Conservation (phyloP, 1,140 invertebrate species). For the Brachionus rotundiformis region DNA sequence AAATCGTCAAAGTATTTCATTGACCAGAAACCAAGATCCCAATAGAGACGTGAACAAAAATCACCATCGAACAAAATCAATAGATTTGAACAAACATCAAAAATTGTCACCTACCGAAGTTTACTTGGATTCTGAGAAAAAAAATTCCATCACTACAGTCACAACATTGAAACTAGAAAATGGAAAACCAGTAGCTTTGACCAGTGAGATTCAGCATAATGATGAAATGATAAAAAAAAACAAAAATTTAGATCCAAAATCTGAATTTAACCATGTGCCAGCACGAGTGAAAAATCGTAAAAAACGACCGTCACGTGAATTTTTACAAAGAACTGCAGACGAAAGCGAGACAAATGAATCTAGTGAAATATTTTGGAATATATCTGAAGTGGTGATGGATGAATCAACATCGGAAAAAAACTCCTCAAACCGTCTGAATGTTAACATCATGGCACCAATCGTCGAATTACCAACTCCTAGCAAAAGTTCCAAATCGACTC, state of each 20-base stretch:
- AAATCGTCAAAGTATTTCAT: constrained; percentile 46
- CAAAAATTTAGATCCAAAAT: neutral
- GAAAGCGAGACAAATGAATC: constrained; percentile 50
- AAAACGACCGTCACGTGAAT: constrained; percentile 45
- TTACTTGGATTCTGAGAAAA: neutral
- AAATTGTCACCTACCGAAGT: neutral
- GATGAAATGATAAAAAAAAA: neutral
- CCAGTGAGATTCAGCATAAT: constrained; percentile 26
- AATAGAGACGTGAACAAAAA: neutral
- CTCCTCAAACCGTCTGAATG: neutral
- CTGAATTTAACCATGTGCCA: neutral
- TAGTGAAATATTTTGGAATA: constrained; percentile 49
- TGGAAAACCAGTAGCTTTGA: constrained; percentile 13
- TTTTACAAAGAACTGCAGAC: constrained; percentile 41
- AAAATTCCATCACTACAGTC: constrained; percentile 22
- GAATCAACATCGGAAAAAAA: constrained; percentile 4
- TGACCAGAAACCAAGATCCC: neutral
- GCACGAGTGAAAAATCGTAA: constrained; percentile 28
- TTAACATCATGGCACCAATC: constrained; percentile 50
- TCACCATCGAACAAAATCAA: neutral
- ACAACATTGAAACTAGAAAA: constrained; percentile 40
- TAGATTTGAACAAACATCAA: constrained; percentile 21
- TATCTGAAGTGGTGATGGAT: constrained; percentile 32
- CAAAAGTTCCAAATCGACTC: neutral
- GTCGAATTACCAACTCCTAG: constrained; percentile 30